A percentile compares a stretch with the other conserved stretches of the same genome.
phyloP scores from a whole-genome alignment of 2,888 invertebrate species.

The Xiphydria camelus region DNA sequence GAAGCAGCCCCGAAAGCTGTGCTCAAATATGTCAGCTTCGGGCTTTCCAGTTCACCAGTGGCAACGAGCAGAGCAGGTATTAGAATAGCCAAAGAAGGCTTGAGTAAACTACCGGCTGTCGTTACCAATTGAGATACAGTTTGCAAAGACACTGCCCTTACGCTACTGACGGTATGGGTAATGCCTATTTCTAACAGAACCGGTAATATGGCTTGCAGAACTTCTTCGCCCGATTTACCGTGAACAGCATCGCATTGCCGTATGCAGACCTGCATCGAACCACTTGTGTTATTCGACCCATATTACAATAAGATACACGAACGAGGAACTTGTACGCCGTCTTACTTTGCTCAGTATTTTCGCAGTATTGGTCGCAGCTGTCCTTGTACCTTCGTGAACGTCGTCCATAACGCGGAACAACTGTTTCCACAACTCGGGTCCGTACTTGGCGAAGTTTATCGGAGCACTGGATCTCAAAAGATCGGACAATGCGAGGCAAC shows the following conservation, averaged over 20 bases:
- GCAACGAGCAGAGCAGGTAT: constrained; percentile 85
- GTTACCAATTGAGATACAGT: constrained; percentile 85
- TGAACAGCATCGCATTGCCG: constrained; percentile 70
- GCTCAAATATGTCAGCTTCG: constrained; percentile 77
- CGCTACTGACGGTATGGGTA: constrained; percentile 75
- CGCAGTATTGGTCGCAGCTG: constrained; percentile 74
- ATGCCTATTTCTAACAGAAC: constrained; percentile 81
- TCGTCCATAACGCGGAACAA: constrained; percentile 93
- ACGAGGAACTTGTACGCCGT: too few relatives aligned
- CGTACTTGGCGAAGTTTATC: constrained; percentile 54
- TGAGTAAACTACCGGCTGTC: constrained; percentile 76
- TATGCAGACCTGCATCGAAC: constrained; percentile 71
- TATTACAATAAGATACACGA: neutral
- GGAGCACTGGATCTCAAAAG: constrained; percentile 62
- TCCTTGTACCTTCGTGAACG: constrained; percentile 84
- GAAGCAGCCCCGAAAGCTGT: constrained; percentile 70
- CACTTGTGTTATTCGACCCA: too few relatives aligned
- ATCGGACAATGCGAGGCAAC: constrained; percentile 86
- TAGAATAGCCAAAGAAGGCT: constrained; percentile 78
- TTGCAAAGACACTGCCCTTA: constrained; percentile 79
- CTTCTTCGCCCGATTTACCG: constrained; percentile 73
- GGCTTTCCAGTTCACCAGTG: constrained; percentile 82
- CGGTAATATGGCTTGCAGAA: constrained; percentile 77
- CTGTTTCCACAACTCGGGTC: constrained; percentile 73
- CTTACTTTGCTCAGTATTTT: constrained; percentile 74